Conservation (phyloP, 2,113 vertebrate species). For the Engystomops pustulosus region DNA sequence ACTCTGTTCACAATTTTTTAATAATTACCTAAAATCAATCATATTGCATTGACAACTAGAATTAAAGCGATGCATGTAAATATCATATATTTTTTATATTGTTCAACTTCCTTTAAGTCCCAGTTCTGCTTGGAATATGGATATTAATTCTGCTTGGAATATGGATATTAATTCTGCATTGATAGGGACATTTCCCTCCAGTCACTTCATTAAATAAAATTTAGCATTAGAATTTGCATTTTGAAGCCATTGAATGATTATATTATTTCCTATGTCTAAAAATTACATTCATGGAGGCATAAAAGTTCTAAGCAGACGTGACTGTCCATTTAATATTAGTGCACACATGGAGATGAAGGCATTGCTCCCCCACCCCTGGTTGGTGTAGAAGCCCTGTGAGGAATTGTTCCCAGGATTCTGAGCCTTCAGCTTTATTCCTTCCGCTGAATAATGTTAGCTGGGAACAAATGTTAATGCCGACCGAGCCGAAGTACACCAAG, state of each 20-base stretch:
- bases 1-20: background rate
- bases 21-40: background rate
- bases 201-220: slow-evolving; percentile 14
- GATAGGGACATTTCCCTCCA: background rate
- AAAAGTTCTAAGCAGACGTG: slow-evolving; percentile 10
- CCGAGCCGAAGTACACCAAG: slow-evolving; percentile 13
- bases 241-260: slow-evolving; percentile 26
- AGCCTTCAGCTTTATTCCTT: slow-evolving; percentile 16
- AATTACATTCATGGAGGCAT: slow-evolving; percentile 1
- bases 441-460: slow-evolving; percentile 16
- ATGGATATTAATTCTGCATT: background rate
- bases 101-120: background rate
- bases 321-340: slow-evolving; percentile 12
- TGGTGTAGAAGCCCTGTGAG: background rate
- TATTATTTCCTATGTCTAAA: background rate
- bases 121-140: background rate
- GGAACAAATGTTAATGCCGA: slow-evolving; percentile 27
- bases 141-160: background rate
- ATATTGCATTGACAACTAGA: background rate
- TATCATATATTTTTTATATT: background rate
- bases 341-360: slow-evolving; percentile 6
- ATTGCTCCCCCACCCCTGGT: background rate
- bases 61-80: background rate
- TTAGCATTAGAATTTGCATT: slow-evolving; percentile 4
- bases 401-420: slow-evolving; percentile 15